These are phyloP conservation scores for Lasioglossum baleicum DNA, from an alignment of 1,140 invertebrate species.

Conservation along the genomic window DNA sequence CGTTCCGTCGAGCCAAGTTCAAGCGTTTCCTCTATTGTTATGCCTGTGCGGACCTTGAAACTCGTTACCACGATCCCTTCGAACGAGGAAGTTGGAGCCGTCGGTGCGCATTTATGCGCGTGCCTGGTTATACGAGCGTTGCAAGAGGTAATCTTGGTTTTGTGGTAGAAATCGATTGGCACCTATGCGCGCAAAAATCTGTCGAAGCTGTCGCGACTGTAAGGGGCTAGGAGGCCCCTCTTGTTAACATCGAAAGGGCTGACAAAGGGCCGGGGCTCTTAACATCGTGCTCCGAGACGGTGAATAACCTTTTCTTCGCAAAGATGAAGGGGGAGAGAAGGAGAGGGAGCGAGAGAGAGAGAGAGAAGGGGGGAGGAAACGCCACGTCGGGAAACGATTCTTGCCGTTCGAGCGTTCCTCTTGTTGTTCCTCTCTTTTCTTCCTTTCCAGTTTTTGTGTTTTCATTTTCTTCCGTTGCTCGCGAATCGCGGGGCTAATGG, in stretches of 20 bases:
- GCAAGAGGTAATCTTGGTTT: conserved; percentile 17
- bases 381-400: conserved; percentile 19
- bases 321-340: not conserved
- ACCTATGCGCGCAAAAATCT: conserved; percentile 34
- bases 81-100: not conserved
- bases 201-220: conserved; percentile 24
- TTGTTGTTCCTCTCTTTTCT: not conserved
- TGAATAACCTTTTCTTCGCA: conserved; percentile 45
- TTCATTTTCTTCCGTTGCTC: not conserved
- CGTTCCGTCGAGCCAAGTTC: conserved; percentile 15
- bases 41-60: conserved; percentile 16
- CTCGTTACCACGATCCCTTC: conserved; percentile 4
- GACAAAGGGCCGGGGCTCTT: conserved; percentile 45
- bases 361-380: not conserved
- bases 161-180: conserved; percentile 28
- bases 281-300: conserved; percentile 34
- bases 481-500: not conserved
- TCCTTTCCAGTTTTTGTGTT: conserved; percentile 8
- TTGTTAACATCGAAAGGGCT: conserved; percentile 51
- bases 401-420: not conserved
- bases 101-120: too few relatives aligned
- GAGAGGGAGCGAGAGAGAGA: not conserved
- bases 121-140: not conserved
- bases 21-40: conserved; percentile 2
- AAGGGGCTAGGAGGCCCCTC: conserved; percentile 37